These are phyloP conservation scores for Sciurus carolinensis DNA, from an alignment of 2,797 vertebrate species.

Conservation along the genomic window DNA sequence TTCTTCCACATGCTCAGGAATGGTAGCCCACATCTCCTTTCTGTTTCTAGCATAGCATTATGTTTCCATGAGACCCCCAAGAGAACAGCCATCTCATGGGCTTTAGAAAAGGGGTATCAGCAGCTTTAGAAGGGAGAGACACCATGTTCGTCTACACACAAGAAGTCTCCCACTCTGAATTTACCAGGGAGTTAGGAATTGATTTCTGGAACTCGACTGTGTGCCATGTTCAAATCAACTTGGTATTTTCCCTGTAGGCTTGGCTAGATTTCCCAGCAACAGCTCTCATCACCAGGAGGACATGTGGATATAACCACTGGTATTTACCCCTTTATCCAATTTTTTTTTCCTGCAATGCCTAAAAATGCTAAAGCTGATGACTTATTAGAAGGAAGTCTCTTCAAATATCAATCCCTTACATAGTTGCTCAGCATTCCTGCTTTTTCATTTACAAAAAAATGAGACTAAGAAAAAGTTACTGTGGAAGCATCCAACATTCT, in stretches of 20 bases:
- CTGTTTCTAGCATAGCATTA: background rate
- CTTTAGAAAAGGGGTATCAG: background rate
- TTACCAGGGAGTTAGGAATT: background rate
- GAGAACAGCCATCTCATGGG: background rate
- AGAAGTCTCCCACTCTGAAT: background rate
- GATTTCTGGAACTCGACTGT: background rate
- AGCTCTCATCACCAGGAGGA: constrained; percentile 53
- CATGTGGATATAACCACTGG: constrained; percentile 21
- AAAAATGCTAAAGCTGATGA: constrained; percentile 1
- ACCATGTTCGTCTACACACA: background rate
- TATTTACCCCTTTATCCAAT: constrained; percentile 37
- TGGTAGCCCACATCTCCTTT: background rate
- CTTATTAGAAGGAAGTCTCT: constrained; percentile 55
- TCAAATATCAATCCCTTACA: background rate
- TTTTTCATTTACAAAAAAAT: background rate
- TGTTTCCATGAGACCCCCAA: background rate
- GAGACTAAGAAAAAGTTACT: background rate
- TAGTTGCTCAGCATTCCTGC: background rate
- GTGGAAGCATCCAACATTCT: background rate
- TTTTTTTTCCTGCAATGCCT: background rate
- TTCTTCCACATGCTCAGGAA: constrained; percentile 46
- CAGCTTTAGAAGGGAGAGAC: background rate
- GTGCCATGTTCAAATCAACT: constrained; percentile 35
- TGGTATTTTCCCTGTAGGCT: constrained; percentile 53
- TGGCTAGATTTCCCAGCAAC: background rate